Evolutionary conservation across 2,797 vertebrate genomes (phyloP).

Genomic region (Sebastes kiyomatsui): DNA sequence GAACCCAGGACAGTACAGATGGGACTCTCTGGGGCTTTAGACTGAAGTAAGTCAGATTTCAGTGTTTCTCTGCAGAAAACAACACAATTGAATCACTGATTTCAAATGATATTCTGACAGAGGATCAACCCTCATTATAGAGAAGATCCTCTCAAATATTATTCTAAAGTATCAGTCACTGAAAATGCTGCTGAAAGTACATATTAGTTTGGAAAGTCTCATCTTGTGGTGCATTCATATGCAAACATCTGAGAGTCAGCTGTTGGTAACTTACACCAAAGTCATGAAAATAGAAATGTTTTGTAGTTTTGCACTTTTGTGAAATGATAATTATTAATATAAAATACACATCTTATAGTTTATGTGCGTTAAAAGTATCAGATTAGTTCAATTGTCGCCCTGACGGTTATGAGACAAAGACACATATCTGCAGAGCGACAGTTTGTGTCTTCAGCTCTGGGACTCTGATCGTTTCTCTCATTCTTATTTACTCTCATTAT

Average conservation of each 20-base stretch:
- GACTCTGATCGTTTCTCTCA: slow-evolving; percentile 23
- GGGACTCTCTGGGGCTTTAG: neutral
- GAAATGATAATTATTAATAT: neutral
- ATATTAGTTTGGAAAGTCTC: neutral
- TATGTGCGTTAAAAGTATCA: neutral
- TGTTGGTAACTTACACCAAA: neutral
- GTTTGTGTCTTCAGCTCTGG: slow-evolving; percentile 1
- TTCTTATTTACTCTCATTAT: slow-evolving; percentile 19
- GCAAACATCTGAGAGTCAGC: neutral
- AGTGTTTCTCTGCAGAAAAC: neutral
- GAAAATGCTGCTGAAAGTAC: neutral
- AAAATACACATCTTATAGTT: neutral
- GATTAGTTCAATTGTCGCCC: neutral
- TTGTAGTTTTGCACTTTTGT: neutral
- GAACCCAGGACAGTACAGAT: neutral
- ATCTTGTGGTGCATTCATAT: neutral
- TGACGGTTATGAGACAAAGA: neutral
- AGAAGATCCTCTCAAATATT: neutral
- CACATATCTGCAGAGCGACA: neutral
- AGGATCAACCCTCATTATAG: no score
- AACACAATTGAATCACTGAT: neutral
- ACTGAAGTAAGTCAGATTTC: neutral
- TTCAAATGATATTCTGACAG: neutral
- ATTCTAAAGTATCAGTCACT: neutral
- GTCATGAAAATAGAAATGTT: neutral